Evolutionary conservation across 2,888 invertebrate genomes (phyloP).

Genomic region (Gnatocerus cornutus): DNA sequence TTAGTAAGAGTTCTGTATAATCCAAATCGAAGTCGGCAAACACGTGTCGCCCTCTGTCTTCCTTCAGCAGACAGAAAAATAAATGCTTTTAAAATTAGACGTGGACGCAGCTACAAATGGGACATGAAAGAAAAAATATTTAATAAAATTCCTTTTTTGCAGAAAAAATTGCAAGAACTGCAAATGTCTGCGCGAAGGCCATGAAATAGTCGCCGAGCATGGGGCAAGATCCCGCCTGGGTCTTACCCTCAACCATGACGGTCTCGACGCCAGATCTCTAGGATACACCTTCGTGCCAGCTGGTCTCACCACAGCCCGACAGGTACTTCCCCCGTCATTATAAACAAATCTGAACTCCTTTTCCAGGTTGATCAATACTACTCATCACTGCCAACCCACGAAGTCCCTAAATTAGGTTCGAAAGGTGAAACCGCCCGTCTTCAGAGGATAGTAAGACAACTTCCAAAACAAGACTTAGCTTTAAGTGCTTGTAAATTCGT

Average conservation of each 20-base stretch:
- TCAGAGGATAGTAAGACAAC: conserved; percentile 88
- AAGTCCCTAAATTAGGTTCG: conserved; percentile 77
- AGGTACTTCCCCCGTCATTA: background rate
- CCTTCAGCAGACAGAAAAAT: too few relatives aligned
- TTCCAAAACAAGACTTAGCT: conserved; percentile 96
- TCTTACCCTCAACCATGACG: conserved; percentile 73
- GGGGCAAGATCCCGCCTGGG: conserved; percentile 68
- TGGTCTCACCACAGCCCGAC: conserved; percentile 65
- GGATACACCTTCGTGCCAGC: conserved; percentile 70
- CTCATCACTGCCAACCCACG: conserved; percentile 87
- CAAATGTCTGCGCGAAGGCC: conserved; percentile 91
- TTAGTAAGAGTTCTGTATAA: too few relatives aligned
- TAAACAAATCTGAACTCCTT: background rate
- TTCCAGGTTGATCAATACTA: conserved; percentile 93
- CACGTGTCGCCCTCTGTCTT: too few relatives aligned
- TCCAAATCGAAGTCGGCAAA: too few relatives aligned
- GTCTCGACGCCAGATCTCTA: conserved; percentile 74
- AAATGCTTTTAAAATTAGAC: too few relatives aligned
- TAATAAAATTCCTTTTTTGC: too few relatives aligned
- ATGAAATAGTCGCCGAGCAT: conserved; percentile 79
- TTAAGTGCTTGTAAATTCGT: conserved; percentile 91
- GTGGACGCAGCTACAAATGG: too few relatives aligned
- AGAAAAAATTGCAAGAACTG: conserved; percentile 96
- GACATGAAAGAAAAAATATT: too few relatives aligned
- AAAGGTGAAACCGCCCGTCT: conserved; percentile 87